These are phyloP conservation scores for Ia io DNA, from an alignment of 2,113 vertebrate genomes.

Conservation along the genomic window DNA sequence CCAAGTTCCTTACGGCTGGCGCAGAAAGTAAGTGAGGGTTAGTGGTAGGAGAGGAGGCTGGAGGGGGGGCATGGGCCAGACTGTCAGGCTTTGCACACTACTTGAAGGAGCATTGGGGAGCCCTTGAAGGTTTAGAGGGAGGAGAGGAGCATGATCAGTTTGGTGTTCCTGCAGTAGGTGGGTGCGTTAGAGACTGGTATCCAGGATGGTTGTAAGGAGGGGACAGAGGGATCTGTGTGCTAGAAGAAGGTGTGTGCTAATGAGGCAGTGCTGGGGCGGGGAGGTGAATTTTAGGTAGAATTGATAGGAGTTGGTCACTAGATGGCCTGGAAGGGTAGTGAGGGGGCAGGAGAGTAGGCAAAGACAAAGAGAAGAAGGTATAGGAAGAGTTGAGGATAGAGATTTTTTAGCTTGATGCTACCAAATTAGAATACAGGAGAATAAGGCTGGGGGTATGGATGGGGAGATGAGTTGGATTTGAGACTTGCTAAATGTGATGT, in stretches of 20 bases:
- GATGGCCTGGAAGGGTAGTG: background rate
- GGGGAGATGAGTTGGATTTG: background rate
- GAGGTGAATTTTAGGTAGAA: background rate
- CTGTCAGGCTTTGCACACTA: background rate
- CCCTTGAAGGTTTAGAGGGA: background rate
- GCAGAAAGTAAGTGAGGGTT: background rate
- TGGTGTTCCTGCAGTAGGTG: background rate
- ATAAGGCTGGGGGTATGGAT: background rate
- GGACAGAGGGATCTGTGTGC: background rate
- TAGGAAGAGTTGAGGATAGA: background rate
- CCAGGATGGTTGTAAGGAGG: background rate
- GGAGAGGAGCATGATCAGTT: background rate
- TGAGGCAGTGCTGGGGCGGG: background rate
- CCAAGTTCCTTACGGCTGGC: background rate
- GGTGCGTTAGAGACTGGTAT: background rate
- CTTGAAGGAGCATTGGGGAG: background rate
- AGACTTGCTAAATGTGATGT: background rate
- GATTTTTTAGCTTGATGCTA: background rate
- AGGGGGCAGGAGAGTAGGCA: background rate
- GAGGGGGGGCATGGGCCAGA: background rate
- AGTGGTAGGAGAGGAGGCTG: background rate
- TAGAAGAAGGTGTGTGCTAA: background rate
- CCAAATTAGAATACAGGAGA: background rate
- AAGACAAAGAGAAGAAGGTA: background rate
- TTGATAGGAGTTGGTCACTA: background rate